Evolutionary conservation across 2,113 vertebrate genomes (phyloP).

Genomic region (Calonectris borealis): DNA sequence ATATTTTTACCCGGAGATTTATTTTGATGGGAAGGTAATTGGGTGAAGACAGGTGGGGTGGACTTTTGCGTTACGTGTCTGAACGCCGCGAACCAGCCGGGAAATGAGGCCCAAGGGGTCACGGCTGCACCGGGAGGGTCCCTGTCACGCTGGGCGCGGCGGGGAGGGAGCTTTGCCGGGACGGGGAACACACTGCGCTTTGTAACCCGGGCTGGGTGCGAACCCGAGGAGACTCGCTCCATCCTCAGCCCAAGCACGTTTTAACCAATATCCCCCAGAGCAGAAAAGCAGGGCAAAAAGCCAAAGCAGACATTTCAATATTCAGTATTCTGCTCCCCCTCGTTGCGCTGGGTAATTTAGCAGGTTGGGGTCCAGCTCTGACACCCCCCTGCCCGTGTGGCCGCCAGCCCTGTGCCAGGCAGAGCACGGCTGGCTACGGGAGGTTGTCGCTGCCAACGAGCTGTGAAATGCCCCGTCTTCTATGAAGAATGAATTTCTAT

Average conservation of each 20-base stretch:
- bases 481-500: background rate
- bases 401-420: background rate
- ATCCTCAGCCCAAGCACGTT: background rate
- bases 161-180: background rate
- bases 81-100: rapidly evolving
- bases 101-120: rapidly evolving
- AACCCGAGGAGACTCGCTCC: background rate
- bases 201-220: background rate
- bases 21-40: background rate
- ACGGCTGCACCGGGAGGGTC: background rate
- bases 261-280: background rate
- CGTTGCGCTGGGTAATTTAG: rapidly evolving
- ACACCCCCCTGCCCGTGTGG: background rate
- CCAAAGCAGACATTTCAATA: background rate
- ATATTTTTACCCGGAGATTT: background rate
- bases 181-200: rapidly evolving
- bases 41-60: rapidly evolving
- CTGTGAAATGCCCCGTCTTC: background rate
- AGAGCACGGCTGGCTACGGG: rapidly evolving
- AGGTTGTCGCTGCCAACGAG: background rate
- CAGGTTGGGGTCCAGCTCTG: background rate
- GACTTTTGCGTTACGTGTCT: rapidly evolving
- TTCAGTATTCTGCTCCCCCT: background rate
- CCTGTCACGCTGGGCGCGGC: background rate
- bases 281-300: background rate